Percentiles rank a stretch among this genome's conserved stretches.
Evolutionary conservation across 2,888 invertebrate species (phyloP).

Genomic region (Crepidodera aurea): DNA sequence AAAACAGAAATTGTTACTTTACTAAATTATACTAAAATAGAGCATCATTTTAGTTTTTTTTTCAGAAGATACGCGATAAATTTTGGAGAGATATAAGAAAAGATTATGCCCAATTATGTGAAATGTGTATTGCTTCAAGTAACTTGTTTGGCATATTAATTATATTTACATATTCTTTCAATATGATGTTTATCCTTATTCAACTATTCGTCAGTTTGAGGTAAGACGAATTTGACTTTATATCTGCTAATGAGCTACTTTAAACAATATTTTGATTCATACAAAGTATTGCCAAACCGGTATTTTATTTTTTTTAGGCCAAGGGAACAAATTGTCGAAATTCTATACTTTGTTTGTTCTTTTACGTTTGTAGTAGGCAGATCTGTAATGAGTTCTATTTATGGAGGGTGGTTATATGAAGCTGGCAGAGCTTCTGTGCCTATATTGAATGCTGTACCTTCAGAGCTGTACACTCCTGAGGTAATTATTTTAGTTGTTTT

Average conservation of each 20-base stretch:
- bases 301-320: constrained; percentile 4
- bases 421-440: constrained; percentile 1
- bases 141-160: constrained; percentile 1
- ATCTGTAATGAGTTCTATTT: constrained; percentile 7
- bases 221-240: background rate
- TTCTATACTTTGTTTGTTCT: constrained; percentile 5
- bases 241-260: too few relatives aligned
- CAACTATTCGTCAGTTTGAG: constrained; percentile 8
- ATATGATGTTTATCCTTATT: constrained; percentile 6
- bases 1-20: too few relatives aligned
- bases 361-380: constrained; percentile 3
- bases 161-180: background rate
- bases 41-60: too few relatives aligned
- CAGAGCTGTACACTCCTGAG: constrained; percentile 8
- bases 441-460: constrained; percentile 1
- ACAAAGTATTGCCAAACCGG: too few relatives aligned
- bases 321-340: constrained; percentile 8
- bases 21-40: too few relatives aligned
- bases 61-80: constrained; percentile 1
- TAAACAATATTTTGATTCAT: too few relatives aligned
- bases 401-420: constrained; percentile 15
- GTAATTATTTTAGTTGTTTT: background rate
- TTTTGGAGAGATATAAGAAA: constrained; percentile 7
- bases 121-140: background rate
- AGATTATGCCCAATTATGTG: background rate